Evolutionary conservation across 2,113 vertebrate genomes (phyloP).

Genomic region (Ellobius talpinus): DNA sequence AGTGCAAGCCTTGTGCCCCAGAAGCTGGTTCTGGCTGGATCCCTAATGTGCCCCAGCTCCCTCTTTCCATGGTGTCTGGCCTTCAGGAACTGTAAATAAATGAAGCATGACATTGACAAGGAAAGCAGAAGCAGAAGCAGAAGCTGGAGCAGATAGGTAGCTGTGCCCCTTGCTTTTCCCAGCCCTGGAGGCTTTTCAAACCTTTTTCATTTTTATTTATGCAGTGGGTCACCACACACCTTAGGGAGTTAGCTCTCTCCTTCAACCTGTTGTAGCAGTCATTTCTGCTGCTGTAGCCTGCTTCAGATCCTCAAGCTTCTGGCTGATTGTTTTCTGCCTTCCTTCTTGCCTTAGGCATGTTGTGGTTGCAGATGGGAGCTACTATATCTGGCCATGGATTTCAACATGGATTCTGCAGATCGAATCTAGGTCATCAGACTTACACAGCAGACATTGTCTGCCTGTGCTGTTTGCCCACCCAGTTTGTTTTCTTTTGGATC

Average conservation of each 20-base stretch:
- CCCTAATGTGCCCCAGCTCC: too few relatives aligned
- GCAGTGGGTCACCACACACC: neutral
- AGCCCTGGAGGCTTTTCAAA: neutral
- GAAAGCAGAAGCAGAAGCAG: neutral
- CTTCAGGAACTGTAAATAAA: neutral
- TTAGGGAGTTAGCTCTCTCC: too few relatives aligned
- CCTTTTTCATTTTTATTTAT: neutral
- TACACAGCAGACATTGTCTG: neutral
- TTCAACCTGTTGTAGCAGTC: neutral
- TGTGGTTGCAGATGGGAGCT: neutral
- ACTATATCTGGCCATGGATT: neutral
- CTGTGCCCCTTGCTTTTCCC: neutral
- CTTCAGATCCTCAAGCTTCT: neutral
- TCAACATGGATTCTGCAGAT: neutral
- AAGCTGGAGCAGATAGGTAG: neutral
- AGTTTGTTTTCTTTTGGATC: neutral
- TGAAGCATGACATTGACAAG: neutral
- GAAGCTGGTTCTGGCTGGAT: neutral
- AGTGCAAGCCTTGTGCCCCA: neutral
- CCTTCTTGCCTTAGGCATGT: neutral
- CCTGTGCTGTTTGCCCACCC: neutral
- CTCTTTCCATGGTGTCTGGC: too few relatives aligned
- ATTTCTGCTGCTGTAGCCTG: neutral
- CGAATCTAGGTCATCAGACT: neutral
- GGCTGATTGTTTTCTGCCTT: neutral